Evolutionary conservation across 1,140 invertebrate species (phyloP), one percentile per base, ranked within the genome.

Genomic region (Proctacanthus coquilletti): DNA sequence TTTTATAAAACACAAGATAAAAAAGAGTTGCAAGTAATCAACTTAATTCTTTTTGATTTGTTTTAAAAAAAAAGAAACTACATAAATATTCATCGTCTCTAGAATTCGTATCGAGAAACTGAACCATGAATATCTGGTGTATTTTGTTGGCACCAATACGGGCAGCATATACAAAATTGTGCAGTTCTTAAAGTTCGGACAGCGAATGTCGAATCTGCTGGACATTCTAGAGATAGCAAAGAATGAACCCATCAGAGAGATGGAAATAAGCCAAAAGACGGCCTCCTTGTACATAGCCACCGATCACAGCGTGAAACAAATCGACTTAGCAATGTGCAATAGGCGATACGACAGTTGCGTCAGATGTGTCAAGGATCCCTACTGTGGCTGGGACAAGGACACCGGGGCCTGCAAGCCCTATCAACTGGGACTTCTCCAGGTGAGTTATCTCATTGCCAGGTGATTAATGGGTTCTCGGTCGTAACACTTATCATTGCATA

Each of bases 381-480:
- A 84, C 50, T 85, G 82, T 45, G 82, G 81, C 15, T 85, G 82
- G 82, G 80, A 84, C 52, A 77, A 80, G 48, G 79, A 84, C 45
- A 68, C 72, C 0, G 73, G 72, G 14, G 67, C 71, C 17, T 86
- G 82, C 52, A 75, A 76, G 39, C 75, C 79, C 0, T 84, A 82
- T 52, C 68, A 51, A 53, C 72, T 60, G 59, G 80, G 79, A 44
- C 50, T 72, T 13, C 53, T 71, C 14, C 70, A 59, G 42, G 45
- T 46, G 32, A 46, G 45, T 15, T 27, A 5, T 11, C 15, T 33
- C 8, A 27, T 13, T 27, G 23, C 8, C 8, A 13, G 8, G 23
- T 27, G 23, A 27, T 33, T 33, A 15, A 33, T 33, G 6, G 9
- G 15, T 33, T 33, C 31, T 9, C 8, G 23, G 23, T n/a, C 23